phyloP scores from a whole-genome alignment of 1,140 invertebrate genomes.

The Orussus abietinus region DNA sequence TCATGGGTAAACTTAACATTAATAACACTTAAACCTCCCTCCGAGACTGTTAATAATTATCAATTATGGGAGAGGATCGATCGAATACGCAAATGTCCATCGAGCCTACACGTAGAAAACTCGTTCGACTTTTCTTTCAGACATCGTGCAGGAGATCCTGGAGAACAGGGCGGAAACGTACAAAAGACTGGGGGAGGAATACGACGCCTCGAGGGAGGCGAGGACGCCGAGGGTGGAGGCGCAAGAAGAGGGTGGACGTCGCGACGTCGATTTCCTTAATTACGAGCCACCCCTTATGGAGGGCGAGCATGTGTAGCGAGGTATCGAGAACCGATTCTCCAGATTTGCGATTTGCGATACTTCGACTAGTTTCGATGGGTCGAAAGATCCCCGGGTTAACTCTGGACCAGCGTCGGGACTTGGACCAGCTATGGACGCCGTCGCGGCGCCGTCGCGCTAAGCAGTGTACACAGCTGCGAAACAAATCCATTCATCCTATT shows the following conservation, averaged over 20 bases:
- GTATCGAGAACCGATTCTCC: too few relatives aligned
- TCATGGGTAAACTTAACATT: conserved; percentile 59
- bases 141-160: conserved; percentile 71
- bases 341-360: too few relatives aligned
- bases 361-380: too few relatives aligned
- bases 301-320: too few relatives aligned
- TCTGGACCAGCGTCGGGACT: conserved; percentile 32
- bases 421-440: conserved; percentile 27
- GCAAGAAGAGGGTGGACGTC: conserved; percentile 30
- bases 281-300: conserved; percentile 22
- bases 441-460: conserved; percentile 31
- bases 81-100: too few relatives aligned
- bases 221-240: conserved; percentile 34
- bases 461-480: conserved; percentile 47
- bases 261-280: conserved; percentile 28
- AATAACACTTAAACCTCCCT: background rate
- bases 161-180: conserved; percentile 66
- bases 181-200: conserved; percentile 47
- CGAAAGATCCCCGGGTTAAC: too few relatives aligned
- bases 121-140: conserved; percentile 51
- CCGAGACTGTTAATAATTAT: background rate
- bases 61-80: background rate
- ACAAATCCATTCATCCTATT: conserved; percentile 36
- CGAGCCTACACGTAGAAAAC: too few relatives aligned
- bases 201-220: conserved; percentile 28